Percentiles rank a stretch among this genome's conserved stretches.
Conservation (phyloP, 2,888 invertebrate genomes). For the Temnothorax ravouxi region DNA sequence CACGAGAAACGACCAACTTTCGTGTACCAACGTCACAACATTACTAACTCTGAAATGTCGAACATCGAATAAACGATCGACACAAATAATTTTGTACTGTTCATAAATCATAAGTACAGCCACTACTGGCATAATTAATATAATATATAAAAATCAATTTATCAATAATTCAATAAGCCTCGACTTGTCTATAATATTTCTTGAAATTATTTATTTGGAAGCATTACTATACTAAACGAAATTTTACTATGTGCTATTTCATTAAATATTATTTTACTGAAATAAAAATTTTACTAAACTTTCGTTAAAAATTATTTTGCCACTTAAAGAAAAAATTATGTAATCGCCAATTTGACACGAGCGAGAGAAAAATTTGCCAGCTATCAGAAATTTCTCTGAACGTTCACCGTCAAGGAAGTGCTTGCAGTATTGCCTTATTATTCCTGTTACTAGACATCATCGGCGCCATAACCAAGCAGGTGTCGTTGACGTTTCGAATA, state of each 20-base stretch:
- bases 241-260: not conserved
- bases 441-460: constrained; percentile 19
- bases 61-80: not conserved
- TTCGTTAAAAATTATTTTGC: not conserved
- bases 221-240: not conserved
- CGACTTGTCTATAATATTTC: not conserved
- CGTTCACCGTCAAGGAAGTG: constrained; percentile 10
- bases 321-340: not conserved
- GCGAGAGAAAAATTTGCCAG: constrained; percentile 24
- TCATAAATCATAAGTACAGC: constrained; percentile 6
- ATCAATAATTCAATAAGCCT: not conserved
- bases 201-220: not conserved
- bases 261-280: constrained; percentile 5
- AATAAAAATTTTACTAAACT: not conserved
- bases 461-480: not conserved
- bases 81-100: not conserved
- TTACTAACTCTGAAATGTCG: constrained; percentile 1
- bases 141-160: not conserved
- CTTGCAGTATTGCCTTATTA: not conserved
- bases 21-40: not conserved
- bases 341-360: not conserved
- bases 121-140: not conserved
- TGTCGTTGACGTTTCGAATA: constrained; percentile 43
- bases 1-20: constrained; percentile 8
- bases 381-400: constrained; percentile 14